Evolutionary conservation across 2,113 vertebrate genomes (phyloP), one percentile per base, ranked within the genome.

Genomic region (Muntiacus muntjak): DNA sequence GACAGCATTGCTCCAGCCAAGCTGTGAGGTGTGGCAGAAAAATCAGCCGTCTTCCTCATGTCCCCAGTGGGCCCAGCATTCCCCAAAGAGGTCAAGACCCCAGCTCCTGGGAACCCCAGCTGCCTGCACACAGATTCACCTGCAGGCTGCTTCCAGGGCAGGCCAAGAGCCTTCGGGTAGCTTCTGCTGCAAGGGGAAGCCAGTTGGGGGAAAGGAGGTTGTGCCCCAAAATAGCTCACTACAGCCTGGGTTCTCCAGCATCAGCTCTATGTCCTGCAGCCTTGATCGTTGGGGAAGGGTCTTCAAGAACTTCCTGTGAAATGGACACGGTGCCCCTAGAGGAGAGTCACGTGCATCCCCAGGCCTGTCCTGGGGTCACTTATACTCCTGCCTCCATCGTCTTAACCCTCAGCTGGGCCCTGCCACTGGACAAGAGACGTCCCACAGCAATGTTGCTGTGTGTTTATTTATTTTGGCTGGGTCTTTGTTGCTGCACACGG

Each of bases 21-120:
- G 93, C 95, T 93, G 85, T 95, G 87, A 95, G 87, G 78, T 88
- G 55, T n/a, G 30, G 90, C 47, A 14, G 76, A 62, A 88, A 74
- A 94, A 86, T 25, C 40, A 93, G n/a, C 50, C 40, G 0, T 8
- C 79, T 84, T 40, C 4, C 90, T 74, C 45, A 6, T 28, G 47
- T 36, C 21, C 30, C 50, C 26, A 15, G 76, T 43, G 40, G 17
- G 13, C 28, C 58, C 28, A 2, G 19, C 54, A 87, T 50, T 79
- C 50, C 74, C 76, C 83, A 45, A 4, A 60, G 43, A 92, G 28
- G 58, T 30, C 91, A 91, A 54, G n/a, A 86, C 28, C 3, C 5
- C 55, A 54, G n/a, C 2, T 57, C 25, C 57, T 6, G 2, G 40
- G 47, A 50, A 1, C 36, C 23, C 54, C 36, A 2, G 76, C 6